Percentiles rank a stretch among this genome's conserved stretches.
Conservation (phyloP, 2,797 vertebrate genomes). For the Clarias fuscus region DNA sequence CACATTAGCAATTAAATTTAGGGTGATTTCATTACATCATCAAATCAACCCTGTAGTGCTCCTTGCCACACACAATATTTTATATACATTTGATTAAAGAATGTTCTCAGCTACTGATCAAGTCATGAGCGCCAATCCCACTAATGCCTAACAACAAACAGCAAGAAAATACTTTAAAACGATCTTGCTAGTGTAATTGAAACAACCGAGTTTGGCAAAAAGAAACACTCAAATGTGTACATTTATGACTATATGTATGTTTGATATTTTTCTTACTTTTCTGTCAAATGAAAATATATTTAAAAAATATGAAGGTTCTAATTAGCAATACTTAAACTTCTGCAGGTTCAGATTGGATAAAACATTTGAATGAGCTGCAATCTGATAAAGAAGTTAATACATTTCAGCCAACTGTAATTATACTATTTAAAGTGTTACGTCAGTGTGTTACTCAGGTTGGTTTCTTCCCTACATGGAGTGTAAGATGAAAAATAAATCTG, state of each 20-base stretch:
- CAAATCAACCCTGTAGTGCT: not conserved
- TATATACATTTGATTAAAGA: too few relatives aligned
- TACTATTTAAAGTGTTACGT: constrained; percentile 26
- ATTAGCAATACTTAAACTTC: not conserved
- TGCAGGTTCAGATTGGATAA: constrained; percentile 13
- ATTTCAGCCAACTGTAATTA: constrained; percentile 1
- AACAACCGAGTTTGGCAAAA: too few relatives aligned
- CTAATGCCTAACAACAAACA: not conserved
- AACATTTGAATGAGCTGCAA: not conserved
- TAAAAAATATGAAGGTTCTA: not conserved
- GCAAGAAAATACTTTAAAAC: too few relatives aligned
- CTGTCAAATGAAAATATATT: not conserved
- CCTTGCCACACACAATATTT: not conserved
- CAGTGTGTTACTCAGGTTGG: constrained; percentile 30
- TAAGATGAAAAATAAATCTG: constrained; percentile 38
- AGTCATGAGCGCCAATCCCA: too few relatives aligned
- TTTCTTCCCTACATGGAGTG: constrained; percentile 35
- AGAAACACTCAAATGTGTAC: not conserved
- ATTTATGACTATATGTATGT: not conserved
- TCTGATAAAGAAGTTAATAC: not conserved
- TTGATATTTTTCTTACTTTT: not conserved
- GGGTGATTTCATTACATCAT: not conserved
- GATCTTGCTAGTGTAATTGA: too few relatives aligned
- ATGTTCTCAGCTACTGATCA: too few relatives aligned
- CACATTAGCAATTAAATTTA: not conserved